Evolutionary conservation across 2,888 invertebrate species (phyloP).

Genomic region (Archips crataeganus): DNA sequence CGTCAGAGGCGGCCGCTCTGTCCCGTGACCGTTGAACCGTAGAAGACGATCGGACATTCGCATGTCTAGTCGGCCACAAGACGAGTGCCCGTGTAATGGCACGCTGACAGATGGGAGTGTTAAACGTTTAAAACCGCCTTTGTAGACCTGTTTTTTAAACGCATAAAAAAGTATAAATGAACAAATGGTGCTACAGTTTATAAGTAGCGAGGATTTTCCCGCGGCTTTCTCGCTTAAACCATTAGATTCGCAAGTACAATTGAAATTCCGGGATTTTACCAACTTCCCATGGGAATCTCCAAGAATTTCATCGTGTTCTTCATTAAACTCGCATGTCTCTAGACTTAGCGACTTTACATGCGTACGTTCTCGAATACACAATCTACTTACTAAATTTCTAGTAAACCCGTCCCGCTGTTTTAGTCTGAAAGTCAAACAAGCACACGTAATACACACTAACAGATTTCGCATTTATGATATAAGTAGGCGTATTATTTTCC

Average conservation of each 20-base stretch:
- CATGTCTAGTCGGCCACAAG: conserved; percentile 53
- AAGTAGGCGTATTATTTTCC: neutral
- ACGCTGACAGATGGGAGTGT: conserved; percentile 36
- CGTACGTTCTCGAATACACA: too few relatives aligned
- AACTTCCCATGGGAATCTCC: too few relatives aligned
- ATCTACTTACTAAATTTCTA: too few relatives aligned
- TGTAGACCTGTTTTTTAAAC: conserved; percentile 15
- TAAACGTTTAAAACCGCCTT: conserved; percentile 29
- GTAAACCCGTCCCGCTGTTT: too few relatives aligned
- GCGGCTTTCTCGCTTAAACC: too few relatives aligned
- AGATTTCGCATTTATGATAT: neutral
- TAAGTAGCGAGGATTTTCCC: neutral
- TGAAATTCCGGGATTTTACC: too few relatives aligned
- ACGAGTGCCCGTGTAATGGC: conserved; percentile 49
- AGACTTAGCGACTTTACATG: too few relatives aligned
- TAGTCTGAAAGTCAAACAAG: too few relatives aligned
- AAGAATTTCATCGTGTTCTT: too few relatives aligned
- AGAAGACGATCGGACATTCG: conserved; percentile 52
- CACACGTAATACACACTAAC: too few relatives aligned
- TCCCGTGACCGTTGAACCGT: conserved; percentile 70
- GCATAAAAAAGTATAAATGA: neutral
- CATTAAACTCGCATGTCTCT: too few relatives aligned
- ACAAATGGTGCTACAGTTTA: neutral
- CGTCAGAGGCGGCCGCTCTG: conserved; percentile 56
- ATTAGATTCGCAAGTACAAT: too few relatives aligned